Base-by-base conservation (phyloP, 2,888 invertebrate genomes). In the Ochropleura plecta region DNA sequence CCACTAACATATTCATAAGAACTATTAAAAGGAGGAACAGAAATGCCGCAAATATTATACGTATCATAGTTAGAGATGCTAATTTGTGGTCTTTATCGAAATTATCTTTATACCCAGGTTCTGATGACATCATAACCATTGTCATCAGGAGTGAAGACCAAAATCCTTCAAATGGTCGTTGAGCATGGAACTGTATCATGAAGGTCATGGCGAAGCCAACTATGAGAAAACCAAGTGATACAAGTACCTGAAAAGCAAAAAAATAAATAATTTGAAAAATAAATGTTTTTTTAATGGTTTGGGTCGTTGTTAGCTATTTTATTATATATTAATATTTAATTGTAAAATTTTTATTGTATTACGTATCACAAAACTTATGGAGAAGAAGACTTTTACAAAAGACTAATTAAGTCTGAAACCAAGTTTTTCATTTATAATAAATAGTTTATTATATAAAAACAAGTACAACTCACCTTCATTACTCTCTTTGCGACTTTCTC, bases 81-180 rank as follows among this genome's bases (percentile, higher is more conserved):
- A 30, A 14, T 30, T 57, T 0, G 92, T 89, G 20, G 93, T 92
- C 16, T 8, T 57, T 30, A 30, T 57, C 30, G 8, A 57, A 30
- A 30, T 30, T 57, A 16, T 57, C 57, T 30, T 57, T 44, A 83
- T 97, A 97, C 78, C 97, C 97, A 71, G 96, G 97, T 80, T 97
- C 97, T 59, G 97, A 96, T 7, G 97, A 97, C 97, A 97, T 96
- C 97, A 97, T 97, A 16, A 97, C 97, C 71, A 97, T 90, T 0
- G 97, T 97, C 85, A 97, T 97, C 7, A 97, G 93, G 4, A 97
- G 86, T 0, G 97, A 94, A 5, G 95, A 92, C 92, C 95, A 95
- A 0, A 96, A 96, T n/a, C 92, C 93, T 48, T 94, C 93, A 82
- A 97, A 97, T 0, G 97, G 96, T 16, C 92, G 86, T 72, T 93